Base-by-base conservation (phyloP, 1,140 invertebrate genomes). In the Campoletis sonorensis region DNA sequence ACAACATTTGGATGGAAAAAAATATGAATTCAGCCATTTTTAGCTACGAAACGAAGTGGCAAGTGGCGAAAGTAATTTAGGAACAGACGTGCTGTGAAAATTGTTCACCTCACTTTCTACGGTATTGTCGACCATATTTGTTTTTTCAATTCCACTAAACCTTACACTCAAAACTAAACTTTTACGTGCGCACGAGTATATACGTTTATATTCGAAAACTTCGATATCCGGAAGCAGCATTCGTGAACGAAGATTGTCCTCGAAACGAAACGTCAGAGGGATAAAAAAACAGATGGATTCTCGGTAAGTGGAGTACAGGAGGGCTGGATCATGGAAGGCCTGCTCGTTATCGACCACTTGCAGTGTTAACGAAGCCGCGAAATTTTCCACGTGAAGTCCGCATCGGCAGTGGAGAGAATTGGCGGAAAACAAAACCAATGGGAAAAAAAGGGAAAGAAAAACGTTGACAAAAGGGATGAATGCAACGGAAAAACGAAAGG, bases 341-440 rank as follows among this genome's bases (percentile, higher is more conserved):
- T n/a, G n/a, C n/a, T 75, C 72, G 72, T 75, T 75, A 75, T 75
- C 72, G 72, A 75, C 72, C 72, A 75, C 72, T 75, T 54, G 45
- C 72, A 49, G 72, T 75, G 72, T 75, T 75, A 75, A 75, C 72
- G 72, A 75, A 75, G 72, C 72, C 72, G 23, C 72, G 72, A 75
- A 26, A 75, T 54, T 75, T 75, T 75, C 72, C 23, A 75, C 72
- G 72, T 54, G 23, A 33, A 54, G 40, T 75, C 21, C 45, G 72
- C 72, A 16, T 26, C 33, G 33, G 40, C 18, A 54, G 49, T 11
- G 37, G 4, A 10, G 27, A 30, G 30, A 70, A 70, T 33, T 27
- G 61, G 61, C 21, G 11, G 40, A 58, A 58, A 23, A 23, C 3
- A 58, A 58, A 58, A 23, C 18, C 2, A 58, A 23, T 4, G 54